Evolutionary conservation across 1,140 invertebrate genomes (phyloP), one percentile per base, ranked within the genome.

Genomic region (Heterodera carotae): DNA sequence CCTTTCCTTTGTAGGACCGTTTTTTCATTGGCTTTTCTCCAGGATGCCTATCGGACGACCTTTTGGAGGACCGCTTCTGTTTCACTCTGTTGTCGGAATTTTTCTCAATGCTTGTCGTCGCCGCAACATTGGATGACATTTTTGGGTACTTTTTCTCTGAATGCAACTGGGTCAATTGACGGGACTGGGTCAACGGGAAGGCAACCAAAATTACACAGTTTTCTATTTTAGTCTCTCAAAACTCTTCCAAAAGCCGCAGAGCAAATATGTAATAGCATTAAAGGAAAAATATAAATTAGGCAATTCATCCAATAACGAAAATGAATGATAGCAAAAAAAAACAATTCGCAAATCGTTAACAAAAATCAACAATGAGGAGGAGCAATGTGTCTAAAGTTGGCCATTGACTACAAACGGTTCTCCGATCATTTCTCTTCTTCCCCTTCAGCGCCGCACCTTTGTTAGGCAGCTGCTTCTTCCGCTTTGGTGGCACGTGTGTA

Each of bases 401-500:
- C n/a, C n/a, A n/a, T n/a, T n/a, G n/a, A n/a, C n/a, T n/a, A n/a
- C n/a, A n/a, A n/a, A n/a, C n/a, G n/a, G n/a, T n/a, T n/a, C n/a
- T n/a, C n/a, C n/a, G n/a, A n/a, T 5, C 48, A 22, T 56, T 56
- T 56, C 12, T 53, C 18, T 18, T 18, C 18, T 56, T 43, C 39
- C 39, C 39, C 39, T 43, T 12, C 39, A 7, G 0, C 36, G 7
- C 39, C n/a, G n/a, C n/a, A n/a, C n/a, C 39, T 15, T 56, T 56
- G 12, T 56, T 56, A 56, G 29, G 62, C n/a, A n/a, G n/a, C n/a
- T n/a, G n/a, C 83, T 59, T 82, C 86, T 88, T 96, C 94, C 86
- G 92, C 94, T 90, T 97, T 97, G 66, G 94, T 98, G 59, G 94
- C 93, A 87, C 97, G 92, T 43, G 96, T 99, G 91, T 98, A 99